Conservation (phyloP, 2,888 invertebrate species). For the Trisateles emortualis region DNA sequence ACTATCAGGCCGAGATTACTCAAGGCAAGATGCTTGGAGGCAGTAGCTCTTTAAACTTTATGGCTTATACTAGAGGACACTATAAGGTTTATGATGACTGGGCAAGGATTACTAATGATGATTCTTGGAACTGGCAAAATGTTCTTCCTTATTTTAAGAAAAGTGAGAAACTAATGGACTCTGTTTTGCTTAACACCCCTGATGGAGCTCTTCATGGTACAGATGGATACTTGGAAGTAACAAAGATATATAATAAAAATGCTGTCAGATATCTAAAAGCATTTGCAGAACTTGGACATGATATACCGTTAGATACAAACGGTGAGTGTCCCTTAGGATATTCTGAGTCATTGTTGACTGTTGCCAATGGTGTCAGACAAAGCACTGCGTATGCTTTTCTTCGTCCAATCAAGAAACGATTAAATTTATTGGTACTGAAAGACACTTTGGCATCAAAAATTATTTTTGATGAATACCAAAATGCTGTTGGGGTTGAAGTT, state of each 20-base stretch:
- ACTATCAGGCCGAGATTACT: slow-evolving; percentile 47
- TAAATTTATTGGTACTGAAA: slow-evolving; percentile 69
- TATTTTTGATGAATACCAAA: slow-evolving; percentile 76
- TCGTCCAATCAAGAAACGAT: slow-evolving; percentile 51
- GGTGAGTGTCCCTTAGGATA: slow-evolving; percentile 74
- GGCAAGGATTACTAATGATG: slow-evolving; percentile 73
- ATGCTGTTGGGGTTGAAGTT: slow-evolving; percentile 73
- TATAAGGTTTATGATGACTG: slow-evolving; percentile 74
- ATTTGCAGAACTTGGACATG: slow-evolving; percentile 72
- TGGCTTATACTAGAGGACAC: slow-evolving; percentile 81
- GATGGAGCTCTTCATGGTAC: slow-evolving; percentile 60
- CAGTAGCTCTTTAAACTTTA: slow-evolving; percentile 80
- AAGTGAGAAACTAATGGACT: slow-evolving; percentile 67
- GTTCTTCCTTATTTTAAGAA: slow-evolving; percentile 79
- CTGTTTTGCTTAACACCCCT: slow-evolving; percentile 28
- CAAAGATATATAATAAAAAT: slow-evolving; percentile 44
- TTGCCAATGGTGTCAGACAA: slow-evolving; percentile 72
- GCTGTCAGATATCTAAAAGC: slow-evolving; percentile 57
- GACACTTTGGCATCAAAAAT: slow-evolving; percentile 78
- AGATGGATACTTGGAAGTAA: slow-evolving; percentile 72
- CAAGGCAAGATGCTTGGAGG: slow-evolving; percentile 88
- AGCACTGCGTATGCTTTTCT: slow-evolving; percentile 82
- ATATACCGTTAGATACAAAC: slow-evolving; percentile 62
- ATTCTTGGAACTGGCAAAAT: slow-evolving; percentile 83
- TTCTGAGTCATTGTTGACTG: slow-evolving; percentile 72